Conservation (phyloP, 1,140 invertebrate genomes). For the Cephus cinctus region DNA sequence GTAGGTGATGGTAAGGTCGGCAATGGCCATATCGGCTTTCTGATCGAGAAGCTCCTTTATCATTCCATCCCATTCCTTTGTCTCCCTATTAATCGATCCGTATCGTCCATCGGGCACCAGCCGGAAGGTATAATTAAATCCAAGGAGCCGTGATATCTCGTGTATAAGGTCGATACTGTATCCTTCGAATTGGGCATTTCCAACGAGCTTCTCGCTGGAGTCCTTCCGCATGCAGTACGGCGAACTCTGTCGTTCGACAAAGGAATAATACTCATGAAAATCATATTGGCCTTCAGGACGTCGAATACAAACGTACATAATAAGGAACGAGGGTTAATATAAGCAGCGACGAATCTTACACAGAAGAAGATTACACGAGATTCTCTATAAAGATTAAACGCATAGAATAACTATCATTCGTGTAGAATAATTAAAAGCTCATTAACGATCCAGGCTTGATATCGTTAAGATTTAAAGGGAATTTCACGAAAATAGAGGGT, state of each 20-base stretch:
- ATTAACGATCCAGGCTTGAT: too few species aligned
- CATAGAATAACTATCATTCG: too few species aligned
- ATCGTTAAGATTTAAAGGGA: too few species aligned
- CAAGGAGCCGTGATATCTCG: constrained; percentile 82
- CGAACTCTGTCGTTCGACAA: constrained; percentile 83
- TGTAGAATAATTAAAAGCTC: too few species aligned
- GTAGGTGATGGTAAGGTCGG: constrained; percentile 92
- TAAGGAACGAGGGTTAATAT: too few species aligned
- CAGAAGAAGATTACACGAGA: too few species aligned
- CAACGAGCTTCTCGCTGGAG: constrained; percentile 74
- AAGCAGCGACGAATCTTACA: too few species aligned
- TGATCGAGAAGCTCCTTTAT: constrained; percentile 88
- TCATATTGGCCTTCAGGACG: too few species aligned
- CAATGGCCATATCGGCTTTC: constrained; percentile 88
- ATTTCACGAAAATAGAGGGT: too few species aligned
- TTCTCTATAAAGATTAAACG: too few species aligned
- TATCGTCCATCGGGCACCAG: constrained; percentile 80
- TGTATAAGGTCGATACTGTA: constrained; percentile 85
- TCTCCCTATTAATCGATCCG: constrained; percentile 73
- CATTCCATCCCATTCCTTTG: constrained; percentile 92
- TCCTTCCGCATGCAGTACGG: constrained; percentile 90
- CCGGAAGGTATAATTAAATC: constrained; percentile 88
- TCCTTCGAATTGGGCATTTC: constrained; percentile 87
- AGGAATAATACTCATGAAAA: too few species aligned
- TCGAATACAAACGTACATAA: too few species aligned